Conservation (phyloP, 2,888 invertebrate genomes). For the Oscheius myriophilus region DNA sequence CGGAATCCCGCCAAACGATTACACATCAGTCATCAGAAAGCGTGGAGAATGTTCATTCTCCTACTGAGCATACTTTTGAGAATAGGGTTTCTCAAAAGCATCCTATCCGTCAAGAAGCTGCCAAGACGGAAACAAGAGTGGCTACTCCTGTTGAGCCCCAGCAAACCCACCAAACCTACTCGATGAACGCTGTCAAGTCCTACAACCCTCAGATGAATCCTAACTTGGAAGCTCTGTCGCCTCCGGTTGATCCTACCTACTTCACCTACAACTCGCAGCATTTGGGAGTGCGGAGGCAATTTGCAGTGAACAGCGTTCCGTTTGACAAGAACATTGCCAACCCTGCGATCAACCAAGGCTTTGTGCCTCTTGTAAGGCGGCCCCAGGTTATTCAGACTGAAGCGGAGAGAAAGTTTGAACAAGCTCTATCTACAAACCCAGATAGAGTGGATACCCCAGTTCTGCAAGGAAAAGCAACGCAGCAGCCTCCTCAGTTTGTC, state of each 20-base stretch:
- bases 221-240: conserved; percentile 46
- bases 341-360: conserved; percentile 3
- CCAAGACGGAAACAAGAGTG: conserved; percentile 2
- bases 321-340: conserved; percentile 20
- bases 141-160: not conserved
- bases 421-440: not conserved
- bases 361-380: conserved; percentile 3
- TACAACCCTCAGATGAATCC: conserved; percentile 37
- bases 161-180: conserved; percentile 23
- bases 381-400: conserved; percentile 17
- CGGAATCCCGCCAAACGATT: no score
- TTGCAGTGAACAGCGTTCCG: conserved; percentile 33
- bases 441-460: not conserved
- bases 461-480: not conserved
- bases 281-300: conserved; percentile 38
- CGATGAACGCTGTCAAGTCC: conserved; percentile 34
- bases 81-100: not conserved
- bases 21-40: no score
- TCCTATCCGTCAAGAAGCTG: conserved; percentile 17
- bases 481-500: no score
- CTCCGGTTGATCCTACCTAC: conserved; percentile 52
- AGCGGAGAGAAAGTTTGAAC: conserved; percentile 1
- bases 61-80: no score
- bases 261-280: conserved; percentile 54
- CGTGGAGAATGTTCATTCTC: no score